Base-by-base conservation (phyloP, 1,140 invertebrate genomes). In the Cyclina sinensis region DNA sequence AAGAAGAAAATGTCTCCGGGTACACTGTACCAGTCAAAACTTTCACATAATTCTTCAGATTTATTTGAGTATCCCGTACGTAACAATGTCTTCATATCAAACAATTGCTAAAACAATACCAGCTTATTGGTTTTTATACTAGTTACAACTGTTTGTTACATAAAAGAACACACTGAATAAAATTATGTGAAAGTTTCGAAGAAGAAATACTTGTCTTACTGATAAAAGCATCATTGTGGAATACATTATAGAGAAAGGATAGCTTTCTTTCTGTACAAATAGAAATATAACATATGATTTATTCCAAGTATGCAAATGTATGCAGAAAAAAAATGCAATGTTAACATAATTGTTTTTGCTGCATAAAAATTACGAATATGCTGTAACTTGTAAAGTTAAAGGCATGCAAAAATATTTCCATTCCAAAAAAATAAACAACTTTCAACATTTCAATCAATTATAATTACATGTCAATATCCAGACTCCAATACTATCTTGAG, bases 201-300 rank as follows among this genome's bases (percentile, higher is more conserved):
- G 14, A 32, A 70, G 21, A 48, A 2, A 68, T 39, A 48, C 1
- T 32, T 32, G 12, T 87, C 85, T 87, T 87, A 87, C 85, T 87
- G 3, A 87, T 24, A 35, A 87, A 78, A 21, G 43, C 76, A 27
- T 78, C 73, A 78, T 87, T 87, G 74, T 78, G 18, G 85, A 78
- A 87, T 51, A 78, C 62, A 87, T 87, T 87, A 87, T 87, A 87
- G 57, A 78, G 65, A 87, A 79, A 87, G 73, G 30, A 70, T 21
- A 87, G 35, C 32, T 78, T 87, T 78, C 85, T 62, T 37, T 79
- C 85, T 87, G 85, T 62, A 70, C 27, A 78, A 86, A 79, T 48
- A 74, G 21, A 62, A 86, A 79, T 21, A 43, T 46, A 54, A 27
- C 43, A 86, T 24, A 43, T 43, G 5, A 57, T 73, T 57, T n/a